phyloP scores from a whole-genome alignment of 1,140 invertebrate species.

The Drosophila sturtevanti region DNA sequence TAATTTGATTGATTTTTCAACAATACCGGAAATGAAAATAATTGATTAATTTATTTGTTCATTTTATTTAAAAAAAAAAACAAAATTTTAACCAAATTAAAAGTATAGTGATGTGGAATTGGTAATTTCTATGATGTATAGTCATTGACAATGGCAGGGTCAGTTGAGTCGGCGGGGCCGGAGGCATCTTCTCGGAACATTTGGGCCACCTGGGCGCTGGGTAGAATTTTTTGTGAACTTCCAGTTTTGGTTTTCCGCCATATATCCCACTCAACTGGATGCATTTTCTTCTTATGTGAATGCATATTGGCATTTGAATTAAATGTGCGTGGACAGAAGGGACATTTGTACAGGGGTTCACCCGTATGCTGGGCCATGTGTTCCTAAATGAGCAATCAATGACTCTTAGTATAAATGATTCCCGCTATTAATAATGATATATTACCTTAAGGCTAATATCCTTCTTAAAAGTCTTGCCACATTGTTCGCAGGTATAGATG shows the following conservation, averaged over 20 bases:
- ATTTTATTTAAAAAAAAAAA: conserved; percentile 4
- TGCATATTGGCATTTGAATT: conserved; percentile 82
- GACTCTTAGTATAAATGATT: not conserved
- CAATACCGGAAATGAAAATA: too few species aligned
- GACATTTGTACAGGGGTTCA: conserved; percentile 76
- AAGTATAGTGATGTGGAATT: not conserved
- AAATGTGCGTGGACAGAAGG: conserved; percentile 76
- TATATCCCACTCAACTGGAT: conserved; percentile 77
- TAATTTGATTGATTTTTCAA: too few species aligned
- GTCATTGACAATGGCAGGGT: conserved; percentile 62
- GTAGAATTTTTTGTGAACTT: conserved; percentile 67
- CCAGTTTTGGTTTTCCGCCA: conserved; percentile 77
- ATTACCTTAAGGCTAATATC: conserved; percentile 74
- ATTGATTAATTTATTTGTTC: not conserved
- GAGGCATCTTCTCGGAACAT: conserved; percentile 68
- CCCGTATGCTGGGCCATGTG: conserved; percentile 81
- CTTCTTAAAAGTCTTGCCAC: conserved; percentile 79
- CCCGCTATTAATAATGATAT: not conserved
- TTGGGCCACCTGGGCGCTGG: conserved; percentile 68
- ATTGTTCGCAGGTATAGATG: conserved; percentile 76
- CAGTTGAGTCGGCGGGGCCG: conserved; percentile 25
- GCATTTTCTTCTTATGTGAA: conserved; percentile 79
- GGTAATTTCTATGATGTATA: conserved; percentile 34
- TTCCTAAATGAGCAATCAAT: conserved; percentile 50
- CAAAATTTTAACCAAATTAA: not conserved